Evolutionary conservation across 2,797 vertebrate genomes (phyloP).

Genomic region (Brachyrhaphis roseni): DNA sequence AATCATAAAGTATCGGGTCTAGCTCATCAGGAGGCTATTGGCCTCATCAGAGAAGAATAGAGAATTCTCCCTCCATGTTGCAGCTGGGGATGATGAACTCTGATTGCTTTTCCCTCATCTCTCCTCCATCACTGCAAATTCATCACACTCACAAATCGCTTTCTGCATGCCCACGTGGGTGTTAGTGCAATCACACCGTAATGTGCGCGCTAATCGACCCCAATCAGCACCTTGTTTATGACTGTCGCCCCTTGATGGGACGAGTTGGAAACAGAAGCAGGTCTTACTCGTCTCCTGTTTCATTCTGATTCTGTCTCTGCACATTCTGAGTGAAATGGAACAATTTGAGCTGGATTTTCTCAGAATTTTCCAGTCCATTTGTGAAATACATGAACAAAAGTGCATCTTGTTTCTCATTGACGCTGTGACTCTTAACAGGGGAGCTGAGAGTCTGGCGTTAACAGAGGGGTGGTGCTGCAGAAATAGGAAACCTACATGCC

Average conservation of each 20-base stretch:
- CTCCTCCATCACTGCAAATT: conserved; percentile 46
- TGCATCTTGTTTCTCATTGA: conserved; percentile 28
- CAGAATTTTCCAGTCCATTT: conserved; percentile 20
- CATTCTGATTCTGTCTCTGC: conserved; percentile 13
- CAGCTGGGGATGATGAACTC: conserved; percentile 50
- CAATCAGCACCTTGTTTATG: conserved; percentile 62
- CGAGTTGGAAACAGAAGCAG: conserved; percentile 46
- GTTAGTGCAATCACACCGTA: conserved; percentile 64
- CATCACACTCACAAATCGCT: conserved; percentile 42
- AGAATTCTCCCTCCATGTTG: conserved; percentile 30
- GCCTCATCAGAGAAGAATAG: conserved; percentile 35
- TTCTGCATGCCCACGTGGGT: conserved; percentile 34
- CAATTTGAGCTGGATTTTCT: conserved; percentile 10
- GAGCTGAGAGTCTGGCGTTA: conserved; percentile 3
- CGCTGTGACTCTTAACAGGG: not conserved
- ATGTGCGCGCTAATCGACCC: conserved; percentile 54
- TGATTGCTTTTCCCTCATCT: conserved; percentile 64
- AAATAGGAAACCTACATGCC: conserved; percentile 18
- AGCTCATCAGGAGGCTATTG: conserved; percentile 31
- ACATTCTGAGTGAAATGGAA: conserved; percentile 38
- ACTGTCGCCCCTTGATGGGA: conserved; percentile 40
- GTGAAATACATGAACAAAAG: conserved; percentile 33
- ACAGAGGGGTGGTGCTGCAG: conserved; percentile 15
- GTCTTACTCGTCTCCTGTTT: conserved; percentile 26
- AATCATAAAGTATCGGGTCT: conserved; percentile 34